phyloP scores from a whole-genome alignment of 2,113 vertebrate genomes.

The Podocnemis expansa region DNA sequence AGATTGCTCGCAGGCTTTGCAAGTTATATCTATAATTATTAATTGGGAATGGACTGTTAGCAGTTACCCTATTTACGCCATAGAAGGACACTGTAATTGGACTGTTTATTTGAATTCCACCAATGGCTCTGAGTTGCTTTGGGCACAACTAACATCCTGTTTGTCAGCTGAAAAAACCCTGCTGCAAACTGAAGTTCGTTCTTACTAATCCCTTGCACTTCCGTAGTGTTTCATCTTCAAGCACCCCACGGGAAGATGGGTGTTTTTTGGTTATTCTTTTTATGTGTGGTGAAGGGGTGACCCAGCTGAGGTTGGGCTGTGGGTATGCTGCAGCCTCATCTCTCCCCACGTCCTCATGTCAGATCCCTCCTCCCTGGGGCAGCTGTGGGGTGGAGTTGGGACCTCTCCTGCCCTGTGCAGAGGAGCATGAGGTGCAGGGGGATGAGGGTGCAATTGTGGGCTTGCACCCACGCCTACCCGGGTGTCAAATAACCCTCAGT shows the following conservation, averaged over 20 bases:
- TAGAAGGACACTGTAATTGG: not conserved
- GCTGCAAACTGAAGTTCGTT: not conserved
- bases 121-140: not conserved
- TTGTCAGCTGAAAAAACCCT: not conserved
- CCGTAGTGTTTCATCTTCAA: not conserved
- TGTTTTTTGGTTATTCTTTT: not conserved
- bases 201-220: not conserved
- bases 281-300: no score
- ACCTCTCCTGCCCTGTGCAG: no score
- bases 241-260: not conserved
- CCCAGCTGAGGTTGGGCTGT: no score
- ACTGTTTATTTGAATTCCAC: not conserved
- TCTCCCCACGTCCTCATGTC: no score
- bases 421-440: no score
- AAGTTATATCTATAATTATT: slow-evolving; percentile 4
- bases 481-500: no score
- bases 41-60: not conserved
- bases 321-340: no score
- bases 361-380: no score
- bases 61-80: not conserved
- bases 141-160: not conserved
- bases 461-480: no score
- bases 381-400: no score
- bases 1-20: not conserved
- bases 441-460: no score